Base-by-base conservation (phyloP, 2,888 invertebrate genomes). In the Eueremaeus valkanovi region DNA sequence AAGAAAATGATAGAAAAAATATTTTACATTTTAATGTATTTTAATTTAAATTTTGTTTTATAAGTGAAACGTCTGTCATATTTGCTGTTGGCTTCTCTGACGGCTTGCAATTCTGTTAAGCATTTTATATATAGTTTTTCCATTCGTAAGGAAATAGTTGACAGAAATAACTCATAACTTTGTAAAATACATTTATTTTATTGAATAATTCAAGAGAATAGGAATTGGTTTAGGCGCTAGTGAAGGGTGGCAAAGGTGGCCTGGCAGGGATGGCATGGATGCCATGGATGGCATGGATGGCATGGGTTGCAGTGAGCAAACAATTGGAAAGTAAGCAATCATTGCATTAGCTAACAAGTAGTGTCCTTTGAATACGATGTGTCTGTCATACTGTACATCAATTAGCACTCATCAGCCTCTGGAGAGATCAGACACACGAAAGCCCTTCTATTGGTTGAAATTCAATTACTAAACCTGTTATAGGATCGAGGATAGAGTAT, bases 1-100 rank as follows among this genome's bases (percentile, higher is more conserved):
- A 45, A 29, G 9, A 29, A 68, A 42, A 27, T 8, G 9, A 42
- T 24, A 45, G 18, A 18, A 36, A 61, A 61, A 70, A 42, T 36
- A 31, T 70, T 70, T 70, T 70, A 45, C 70, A 70, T 70, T 70
- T 70, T 70, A 70, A 70, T 70, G 42, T 70, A 70, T 70, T 70
- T 70, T 70, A 70, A 70, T 70, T 70, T 70, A 42, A 70, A 70
- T 42, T 42, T 27, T 70, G 70, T 70, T 70, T 70, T 27, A 70
- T 27, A 21, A 70, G 45, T 42, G 27, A 70, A 42, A 42, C n/a
- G 70, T 66, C 66, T 70, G 70, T 42, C 70, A 70, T 1, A 45
- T 42, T 70, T 70, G 31, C 24, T 31, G 31, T 63, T 33, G 42
- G 24, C 42, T 33, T 66, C 21, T 6, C 5, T n/a, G 36, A 66